Evolutionary conservation across 2,797 vertebrate species (phyloP), one percentile per base, ranked within the genome.

Genomic region (Todus mexicanus): DNA sequence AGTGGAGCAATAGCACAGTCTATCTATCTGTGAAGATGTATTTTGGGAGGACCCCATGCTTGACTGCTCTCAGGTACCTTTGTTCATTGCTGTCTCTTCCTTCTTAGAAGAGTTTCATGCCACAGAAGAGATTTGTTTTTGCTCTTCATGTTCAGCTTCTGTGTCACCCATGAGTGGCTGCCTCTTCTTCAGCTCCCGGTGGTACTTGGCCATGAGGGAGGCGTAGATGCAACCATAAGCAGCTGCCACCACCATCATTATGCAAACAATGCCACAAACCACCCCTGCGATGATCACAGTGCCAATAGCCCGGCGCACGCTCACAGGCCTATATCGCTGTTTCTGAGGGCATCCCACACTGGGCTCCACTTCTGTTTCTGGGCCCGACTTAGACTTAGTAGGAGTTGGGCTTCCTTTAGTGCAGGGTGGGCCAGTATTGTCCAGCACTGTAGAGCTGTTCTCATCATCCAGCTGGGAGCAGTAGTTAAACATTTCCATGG

Each of bases 401-500:
- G 97, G 97, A 82, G 95, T 73, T 14, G 88, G 98, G 94, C 82
- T 98, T 87, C 97, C 97, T 96, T 98, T 99, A 27, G 96, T 97
- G 93, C 98, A 98, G 26, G 98, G 98, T 27, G 95, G 98, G 93
- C 98, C 86, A 29, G 97, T 95, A 90, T 97, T 95, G 92, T 98
- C 96, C 95, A 98, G 72, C 48, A 97, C 97, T 0, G 97, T 96
- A 1, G 97, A 97, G 92, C 98, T 98, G 40, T 98, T 99, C 95
- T 99, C 98, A 12, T 99, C 99, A 50, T 99, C 99, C 74, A 99
- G 96, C 93, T 99, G 98, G 79, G 99, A 98, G 96, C 99, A 99
- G 97, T 99, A 99, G 98, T 99, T 99, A 97, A 99, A 99, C 99
- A 99, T 99, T 97, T 99, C 99, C 97, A 99, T 98, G 10, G 99